A percentile compares a stretch with the other conserved stretches of the same genome.
phyloP scores from a whole-genome alignment of 92 coral and sea anemone genomes.

The Epizoanthus stellaris region DNA sequence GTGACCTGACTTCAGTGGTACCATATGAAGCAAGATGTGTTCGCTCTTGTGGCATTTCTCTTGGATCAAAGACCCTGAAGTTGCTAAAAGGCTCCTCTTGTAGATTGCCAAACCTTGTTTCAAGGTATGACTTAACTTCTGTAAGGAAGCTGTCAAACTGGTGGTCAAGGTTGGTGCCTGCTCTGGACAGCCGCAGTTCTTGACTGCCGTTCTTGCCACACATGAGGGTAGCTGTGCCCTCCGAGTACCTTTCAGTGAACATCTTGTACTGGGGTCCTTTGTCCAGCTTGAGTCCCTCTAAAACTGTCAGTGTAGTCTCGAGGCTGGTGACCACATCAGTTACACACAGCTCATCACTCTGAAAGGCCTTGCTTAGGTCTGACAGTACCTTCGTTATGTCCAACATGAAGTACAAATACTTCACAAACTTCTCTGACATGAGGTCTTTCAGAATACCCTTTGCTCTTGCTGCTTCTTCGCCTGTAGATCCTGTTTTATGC shows the following conservation, averaged over 20 bases:
- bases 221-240: conserved; percentile 32
- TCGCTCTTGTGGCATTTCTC: conserved; percentile 48
- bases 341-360: conserved; percentile 43
- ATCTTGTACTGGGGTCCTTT: conserved; percentile 34
- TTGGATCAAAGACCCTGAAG: conserved; percentile 49
- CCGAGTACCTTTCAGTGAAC: conserved; percentile 40
- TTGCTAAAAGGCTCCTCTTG: conserved; percentile 43
- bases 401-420: conserved; percentile 49
- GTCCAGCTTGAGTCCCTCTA: conserved; percentile 33
- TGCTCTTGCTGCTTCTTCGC: conserved; percentile 48
- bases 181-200: conserved; percentile 24
- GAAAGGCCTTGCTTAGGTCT: conserved; percentile 53
- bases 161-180: conserved; percentile 33
- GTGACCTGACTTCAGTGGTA: conserved; percentile 37
- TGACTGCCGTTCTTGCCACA: conserved; percentile 39
- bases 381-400: conserved; percentile 53
- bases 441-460: conserved; percentile 49
- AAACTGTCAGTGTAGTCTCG: conserved; percentile 16
- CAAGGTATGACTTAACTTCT: conserved; percentile 49
- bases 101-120: conserved; percentile 42
- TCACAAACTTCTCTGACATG: conserved; percentile 44
- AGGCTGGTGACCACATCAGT: conserved; percentile 42
- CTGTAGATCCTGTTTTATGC: conserved; percentile 51
- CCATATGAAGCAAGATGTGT: conserved; percentile 50
- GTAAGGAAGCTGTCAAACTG: conserved; percentile 28